Conservation (phyloP, 2,888 invertebrate genomes). For the Trissolcus brochymenae region DNA sequence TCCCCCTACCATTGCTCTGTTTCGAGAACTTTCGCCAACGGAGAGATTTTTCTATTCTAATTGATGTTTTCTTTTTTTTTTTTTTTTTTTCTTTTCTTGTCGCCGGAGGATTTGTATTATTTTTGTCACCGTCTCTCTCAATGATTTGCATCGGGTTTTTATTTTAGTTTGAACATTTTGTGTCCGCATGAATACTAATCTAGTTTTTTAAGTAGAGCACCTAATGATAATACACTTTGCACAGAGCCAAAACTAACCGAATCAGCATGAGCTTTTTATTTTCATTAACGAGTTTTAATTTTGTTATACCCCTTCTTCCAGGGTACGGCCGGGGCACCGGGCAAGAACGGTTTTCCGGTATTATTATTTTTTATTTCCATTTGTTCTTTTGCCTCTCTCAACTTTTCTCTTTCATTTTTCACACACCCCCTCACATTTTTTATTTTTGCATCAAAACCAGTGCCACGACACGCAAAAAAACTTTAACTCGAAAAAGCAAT, state of each 20-base stretch:
- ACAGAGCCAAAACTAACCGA: slow-evolving; percentile 31
- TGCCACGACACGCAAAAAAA: slow-evolving; percentile 16
- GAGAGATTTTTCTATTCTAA: neutral
- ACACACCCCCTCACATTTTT: slow-evolving; percentile 75
- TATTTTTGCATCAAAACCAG: slow-evolving; percentile 58
- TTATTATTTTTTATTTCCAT: slow-evolving; percentile 78
- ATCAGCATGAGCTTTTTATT: slow-evolving; percentile 42
- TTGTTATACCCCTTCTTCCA: slow-evolving; percentile 78
- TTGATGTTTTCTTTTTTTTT: neutral
- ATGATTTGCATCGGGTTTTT: slow-evolving; percentile 1
- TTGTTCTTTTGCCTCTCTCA: slow-evolving; percentile 61
- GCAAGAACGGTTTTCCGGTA: slow-evolving; percentile 95
- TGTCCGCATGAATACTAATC: slow-evolving; percentile 42
- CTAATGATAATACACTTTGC: slow-evolving; percentile 15
- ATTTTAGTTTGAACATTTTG: slow-evolving; percentile 9
- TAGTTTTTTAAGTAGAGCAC: slow-evolving; percentile 25
- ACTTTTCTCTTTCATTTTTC: slow-evolving; percentile 39
- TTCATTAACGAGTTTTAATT: slow-evolving; percentile 68
- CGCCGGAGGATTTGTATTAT: too few species aligned
- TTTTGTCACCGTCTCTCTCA: slow-evolving; percentile 8
- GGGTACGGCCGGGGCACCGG: slow-evolving; percentile 88
- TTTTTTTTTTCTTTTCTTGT: too few species aligned
- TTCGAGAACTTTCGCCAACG: neutral
- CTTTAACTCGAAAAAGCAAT: neutral
- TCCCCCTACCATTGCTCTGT: neutral